These are phyloP conservation scores for Aplochiton taeniatus DNA, from an alignment of 2,797 vertebrate species.

Conservation along the genomic window DNA sequence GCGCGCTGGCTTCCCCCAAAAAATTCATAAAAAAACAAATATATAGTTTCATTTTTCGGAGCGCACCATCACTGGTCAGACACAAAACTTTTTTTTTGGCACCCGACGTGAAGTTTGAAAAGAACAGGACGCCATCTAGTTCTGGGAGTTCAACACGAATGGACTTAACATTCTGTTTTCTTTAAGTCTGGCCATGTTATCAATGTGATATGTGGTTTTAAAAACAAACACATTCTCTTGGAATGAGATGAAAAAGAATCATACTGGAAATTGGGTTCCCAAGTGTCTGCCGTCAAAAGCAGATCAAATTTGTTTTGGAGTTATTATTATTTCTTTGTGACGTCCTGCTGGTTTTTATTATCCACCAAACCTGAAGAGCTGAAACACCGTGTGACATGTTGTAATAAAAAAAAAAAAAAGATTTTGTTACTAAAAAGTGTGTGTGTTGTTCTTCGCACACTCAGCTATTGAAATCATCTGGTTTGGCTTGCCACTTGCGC, in stretches of 20 bases:
- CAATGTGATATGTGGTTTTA: constrained; percentile 41
- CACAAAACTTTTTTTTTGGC: constrained; percentile 47
- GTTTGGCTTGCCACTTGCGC: too few relatives aligned
- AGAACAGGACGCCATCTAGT: constrained; percentile 65
- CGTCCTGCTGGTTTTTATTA: constrained; percentile 71
- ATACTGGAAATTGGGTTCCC: constrained; percentile 53
- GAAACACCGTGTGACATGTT: constrained; percentile 78
- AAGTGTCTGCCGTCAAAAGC: constrained; percentile 57
- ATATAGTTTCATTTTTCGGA: too few relatives aligned
- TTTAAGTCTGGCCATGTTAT: constrained; percentile 49
- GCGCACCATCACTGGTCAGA: constrained; percentile 35
- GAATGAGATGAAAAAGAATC: constrained; percentile 29
- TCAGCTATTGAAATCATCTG: too few relatives aligned
- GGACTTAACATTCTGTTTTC: constrained; percentile 52
- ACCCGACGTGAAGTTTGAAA: background rate
- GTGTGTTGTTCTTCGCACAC: background rate
- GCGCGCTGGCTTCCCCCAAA: too few relatives aligned
- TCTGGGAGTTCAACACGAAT: constrained; percentile 54
- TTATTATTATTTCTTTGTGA: constrained; percentile 40
- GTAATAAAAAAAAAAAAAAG: constrained; percentile 81
- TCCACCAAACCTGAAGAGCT: constrained; percentile 77
- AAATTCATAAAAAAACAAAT: too few relatives aligned
- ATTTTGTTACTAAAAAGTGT: constrained; percentile 72
- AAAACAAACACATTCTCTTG: constrained; percentile 22
- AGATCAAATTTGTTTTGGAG: background rate